phyloP scores from a whole-genome alignment of 2,797 vertebrate species.

The Erpetoichthys calabaricus region DNA sequence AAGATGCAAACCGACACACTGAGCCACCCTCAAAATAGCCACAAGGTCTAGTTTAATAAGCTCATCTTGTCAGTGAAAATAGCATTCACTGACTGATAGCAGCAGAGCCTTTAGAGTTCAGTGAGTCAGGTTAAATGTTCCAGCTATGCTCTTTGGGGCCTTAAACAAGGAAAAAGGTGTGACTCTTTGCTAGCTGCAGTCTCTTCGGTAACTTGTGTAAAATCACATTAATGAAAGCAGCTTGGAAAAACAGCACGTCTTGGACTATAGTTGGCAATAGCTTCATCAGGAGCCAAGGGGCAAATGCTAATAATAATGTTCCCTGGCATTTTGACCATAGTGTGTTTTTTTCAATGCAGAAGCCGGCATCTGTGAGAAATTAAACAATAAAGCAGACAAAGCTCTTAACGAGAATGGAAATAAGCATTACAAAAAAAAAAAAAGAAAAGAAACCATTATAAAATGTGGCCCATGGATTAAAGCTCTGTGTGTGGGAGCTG shows the following conservation, averaged over 20 bases:
- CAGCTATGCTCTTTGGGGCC: background rate
- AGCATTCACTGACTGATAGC: background rate
- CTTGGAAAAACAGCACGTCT: slow-evolving; percentile 1
- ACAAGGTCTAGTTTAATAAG: background rate
- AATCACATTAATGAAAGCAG: slow-evolving; percentile 1
- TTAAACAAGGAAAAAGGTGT: slow-evolving; percentile 2
- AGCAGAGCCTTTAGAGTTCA: background rate
- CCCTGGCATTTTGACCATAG: too few relatives aligned
- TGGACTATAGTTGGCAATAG: background rate
- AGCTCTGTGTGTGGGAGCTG: too few relatives aligned
- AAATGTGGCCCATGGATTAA: too few relatives aligned
- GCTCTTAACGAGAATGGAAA: too few relatives aligned
- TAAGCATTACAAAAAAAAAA: too few relatives aligned
- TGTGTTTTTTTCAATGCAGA: too few relatives aligned
- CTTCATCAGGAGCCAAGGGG: background rate
- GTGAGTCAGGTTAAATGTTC: background rate
- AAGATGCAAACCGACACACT: background rate
- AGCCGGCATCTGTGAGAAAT: too few relatives aligned
- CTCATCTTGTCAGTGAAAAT: slow-evolving; percentile 3
- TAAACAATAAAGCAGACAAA: too few relatives aligned
- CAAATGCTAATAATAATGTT: background rate
- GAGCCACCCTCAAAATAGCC: background rate
- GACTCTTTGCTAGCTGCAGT: background rate
- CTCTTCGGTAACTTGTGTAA: slow-evolving; percentile 1
- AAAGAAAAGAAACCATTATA: too few relatives aligned